A percentile compares a stretch with the other conserved stretches of the same genome.
phyloP scores from a whole-genome alignment of 1,140 invertebrate species.

The Drosophila nasuta region DNA sequence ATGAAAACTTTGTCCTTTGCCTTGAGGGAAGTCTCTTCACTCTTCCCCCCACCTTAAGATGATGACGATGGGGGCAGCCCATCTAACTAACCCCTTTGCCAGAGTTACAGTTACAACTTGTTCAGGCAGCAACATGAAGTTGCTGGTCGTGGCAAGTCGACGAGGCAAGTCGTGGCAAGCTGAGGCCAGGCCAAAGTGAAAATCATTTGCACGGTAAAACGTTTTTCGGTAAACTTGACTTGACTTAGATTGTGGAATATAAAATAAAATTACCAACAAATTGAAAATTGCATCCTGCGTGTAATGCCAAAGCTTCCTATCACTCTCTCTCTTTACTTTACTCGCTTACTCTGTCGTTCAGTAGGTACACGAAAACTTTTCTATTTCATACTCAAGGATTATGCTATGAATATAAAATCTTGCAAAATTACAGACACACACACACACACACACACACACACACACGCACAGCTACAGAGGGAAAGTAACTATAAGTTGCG shows the following conservation, averaged over 20 bases:
- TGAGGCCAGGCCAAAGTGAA: slow-evolving; percentile 59
- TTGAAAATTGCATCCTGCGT: slow-evolving; percentile 82
- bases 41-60: not conserved
- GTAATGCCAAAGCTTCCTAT: slow-evolving; percentile 34
- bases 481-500: slow-evolving; percentile 71
- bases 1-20: slow-evolving; percentile 71
- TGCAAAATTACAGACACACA: slow-evolving; percentile 69
- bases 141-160: slow-evolving; percentile 27
- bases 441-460: slow-evolving; percentile 30
- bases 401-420: slow-evolving; percentile 82
- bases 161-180: slow-evolving; percentile 7
- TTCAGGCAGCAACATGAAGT: slow-evolving; percentile 32
- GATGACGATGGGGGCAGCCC: too few relatives aligned
- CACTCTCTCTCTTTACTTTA: not conserved
- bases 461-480: slow-evolving; percentile 1
- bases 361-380: slow-evolving; percentile 72
- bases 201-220: slow-evolving; percentile 82
- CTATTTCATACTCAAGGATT: slow-evolving; percentile 79
- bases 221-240: slow-evolving; percentile 82
- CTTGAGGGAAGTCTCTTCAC: slow-evolving; percentile 21
- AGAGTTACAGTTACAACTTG: slow-evolving; percentile 68
- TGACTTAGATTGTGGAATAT: slow-evolving; percentile 81
- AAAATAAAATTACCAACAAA: slow-evolving; percentile 83
- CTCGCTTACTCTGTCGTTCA: slow-evolving; percentile 10
- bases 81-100: slow-evolving; percentile 10